These are phyloP conservation scores for Agriopis marginaria DNA, from an alignment of 2,888 invertebrate genomes.

Conservation along the genomic window DNA sequence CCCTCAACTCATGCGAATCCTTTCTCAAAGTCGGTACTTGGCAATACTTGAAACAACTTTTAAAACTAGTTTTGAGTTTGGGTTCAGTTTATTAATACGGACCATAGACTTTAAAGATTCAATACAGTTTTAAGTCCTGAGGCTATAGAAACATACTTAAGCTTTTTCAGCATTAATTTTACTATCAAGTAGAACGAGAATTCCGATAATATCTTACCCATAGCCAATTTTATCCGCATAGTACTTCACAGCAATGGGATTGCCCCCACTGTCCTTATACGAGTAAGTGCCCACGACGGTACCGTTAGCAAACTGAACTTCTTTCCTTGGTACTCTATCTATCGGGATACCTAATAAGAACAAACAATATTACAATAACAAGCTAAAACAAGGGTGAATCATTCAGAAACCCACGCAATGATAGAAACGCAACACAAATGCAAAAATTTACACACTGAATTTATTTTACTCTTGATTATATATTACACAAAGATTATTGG, in stretches of 20 bases:
- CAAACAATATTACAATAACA: neutral
- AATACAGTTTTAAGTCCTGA: neutral
- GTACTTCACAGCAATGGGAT: slow-evolving; percentile 88
- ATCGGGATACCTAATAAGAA: slow-evolving; percentile 59
- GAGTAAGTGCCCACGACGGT: slow-evolving; percentile 90
- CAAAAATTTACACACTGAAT: too few species aligned
- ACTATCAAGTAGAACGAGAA: neutral
- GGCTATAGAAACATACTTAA: neutral
- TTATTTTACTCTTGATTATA: too few species aligned
- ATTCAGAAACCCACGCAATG: neutral
- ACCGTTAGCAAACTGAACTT: slow-evolving; percentile 89
- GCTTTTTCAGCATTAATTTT: neutral
- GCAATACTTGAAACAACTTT: too few species aligned
- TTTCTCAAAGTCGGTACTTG: too few species aligned
- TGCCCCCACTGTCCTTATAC: slow-evolving; percentile 88
- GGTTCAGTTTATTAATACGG: too few species aligned
- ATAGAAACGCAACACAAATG: neutral
- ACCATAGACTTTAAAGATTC: too few species aligned
- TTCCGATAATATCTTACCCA: slow-evolving; percentile 77
- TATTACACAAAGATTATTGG: too few species aligned
- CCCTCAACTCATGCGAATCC: too few species aligned
- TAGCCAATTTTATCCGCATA: slow-evolving; percentile 89
- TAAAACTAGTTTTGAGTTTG: too few species aligned
- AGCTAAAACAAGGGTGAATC: neutral
- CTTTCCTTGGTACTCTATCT: slow-evolving; percentile 76